Percentiles rank a stretch among this genome's conserved stretches.
phyloP scores from a whole-genome alignment of 2,113 vertebrate species.

The Ctenodactylus gundi region DNA sequence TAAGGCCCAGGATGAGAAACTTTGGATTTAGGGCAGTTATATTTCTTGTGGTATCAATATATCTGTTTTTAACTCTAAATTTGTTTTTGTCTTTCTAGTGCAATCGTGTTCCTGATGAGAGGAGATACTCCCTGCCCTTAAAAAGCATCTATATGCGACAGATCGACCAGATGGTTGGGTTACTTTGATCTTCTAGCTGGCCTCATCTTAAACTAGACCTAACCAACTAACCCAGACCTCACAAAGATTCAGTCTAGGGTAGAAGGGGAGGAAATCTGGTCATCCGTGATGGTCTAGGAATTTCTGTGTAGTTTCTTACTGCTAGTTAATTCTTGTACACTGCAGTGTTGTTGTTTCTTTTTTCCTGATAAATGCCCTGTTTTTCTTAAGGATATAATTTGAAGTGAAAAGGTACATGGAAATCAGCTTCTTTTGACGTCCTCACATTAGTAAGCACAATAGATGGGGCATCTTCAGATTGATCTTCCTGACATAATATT shows the following conservation, averaged over 20 bases:
- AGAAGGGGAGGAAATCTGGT: not conserved
- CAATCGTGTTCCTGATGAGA: constrained; percentile 93
- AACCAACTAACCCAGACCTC: not conserved
- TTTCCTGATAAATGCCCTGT: constrained; percentile 54
- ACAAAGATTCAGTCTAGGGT: not conserved
- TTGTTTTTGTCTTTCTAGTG: constrained; percentile 83
- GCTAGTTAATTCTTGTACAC: not conserved
- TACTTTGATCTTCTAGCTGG: constrained; percentile 84
- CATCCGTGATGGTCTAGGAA: not conserved
- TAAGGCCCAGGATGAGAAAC: not conserved
- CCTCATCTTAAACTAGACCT: fast-evolving
- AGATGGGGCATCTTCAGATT: not conserved
- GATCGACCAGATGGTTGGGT: constrained; percentile 98
- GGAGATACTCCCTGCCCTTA: constrained; percentile 91
- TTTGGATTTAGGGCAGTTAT: fast-evolving
- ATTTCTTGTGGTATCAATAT: not conserved
- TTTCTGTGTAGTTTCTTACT: constrained; percentile 34
- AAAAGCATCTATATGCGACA: constrained; percentile 99
- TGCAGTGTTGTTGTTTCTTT: constrained; percentile 46
- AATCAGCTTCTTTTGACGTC: not conserved
- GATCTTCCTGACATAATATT: constrained; percentile 14
- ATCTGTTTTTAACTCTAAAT: not conserved
- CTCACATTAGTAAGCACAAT: not conserved
- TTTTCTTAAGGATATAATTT: constrained; percentile 33
- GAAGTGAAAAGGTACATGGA: not conserved